Evolutionary conservation across 2,113 vertebrate genomes (phyloP), one percentile per base, ranked within the genome.

Genomic region (Seriola dumerili): DNA sequence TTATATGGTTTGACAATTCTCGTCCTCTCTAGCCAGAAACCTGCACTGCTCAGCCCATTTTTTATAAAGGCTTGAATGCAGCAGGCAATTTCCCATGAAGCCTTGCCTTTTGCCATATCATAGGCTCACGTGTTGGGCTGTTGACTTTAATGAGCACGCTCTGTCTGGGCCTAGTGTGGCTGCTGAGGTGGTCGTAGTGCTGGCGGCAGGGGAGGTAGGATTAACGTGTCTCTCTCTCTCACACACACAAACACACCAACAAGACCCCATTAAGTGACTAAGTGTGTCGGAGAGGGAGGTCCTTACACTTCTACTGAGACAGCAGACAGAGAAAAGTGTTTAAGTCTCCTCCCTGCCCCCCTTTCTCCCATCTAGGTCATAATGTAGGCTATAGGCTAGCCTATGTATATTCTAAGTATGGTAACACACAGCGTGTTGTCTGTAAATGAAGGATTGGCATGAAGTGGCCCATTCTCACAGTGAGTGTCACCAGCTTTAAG

Each of bases 301-400:
- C 55, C 83, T 71, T 61, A 66, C 74, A 61, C 81, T 78, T 79
- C 77, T 73, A 75, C 16, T 23, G 68, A 84, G 87, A 88, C 88
- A 75, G 84, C 63, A 83, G 84, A 84, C 81, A 78, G 63, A 88
- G 84, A 89, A 81, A 72, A 85, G 89, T 89, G 92, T 87, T 92
- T 90, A 91, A 87, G 86, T 85, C 85, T 90, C 8, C 48, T 80
- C n/a, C 0, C 76, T 90, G 87, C 69, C 83, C 88, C 81, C 65
- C 68, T 89, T 91, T 90, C 77, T 86, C 44, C 67, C 85, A 91
- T 94, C 76, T 92, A 88, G 91, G 92, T 93, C 91, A 93, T 59
- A 90, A 89, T 92, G 85, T 91, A 91, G 89, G 88, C 79, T 88
- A 83, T 72, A 87, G 76, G 74, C 57, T 77, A 65, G 38, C 73